Evolutionary conservation across 1,140 invertebrate species (phyloP).

Genomic region (Rhizoglyphus robini): DNA sequence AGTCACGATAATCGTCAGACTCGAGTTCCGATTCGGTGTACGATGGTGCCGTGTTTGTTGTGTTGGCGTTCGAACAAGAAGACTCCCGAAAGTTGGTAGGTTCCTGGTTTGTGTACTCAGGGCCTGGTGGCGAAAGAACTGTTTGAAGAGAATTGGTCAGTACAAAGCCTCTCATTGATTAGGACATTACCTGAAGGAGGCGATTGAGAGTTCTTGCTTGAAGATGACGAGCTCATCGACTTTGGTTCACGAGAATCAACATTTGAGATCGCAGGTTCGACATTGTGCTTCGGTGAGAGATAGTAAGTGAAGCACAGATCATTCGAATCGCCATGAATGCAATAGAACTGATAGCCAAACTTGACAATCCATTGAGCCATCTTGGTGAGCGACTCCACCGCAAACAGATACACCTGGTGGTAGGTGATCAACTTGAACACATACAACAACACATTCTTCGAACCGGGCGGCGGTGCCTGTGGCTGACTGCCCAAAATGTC

Average conservation of each 20-base stretch:
- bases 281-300: neutral
- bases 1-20: constrained; percentile 4
- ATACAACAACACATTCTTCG: neutral
- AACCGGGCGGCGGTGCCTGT: neutral
- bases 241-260: neutral
- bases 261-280: neutral
- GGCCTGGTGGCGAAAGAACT: neutral
- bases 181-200: too few species aligned
- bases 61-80: neutral
- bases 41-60: neutral
- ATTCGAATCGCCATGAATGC: neutral
- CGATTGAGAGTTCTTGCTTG: too few species aligned
- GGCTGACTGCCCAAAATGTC: neutral
- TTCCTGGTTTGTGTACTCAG: neutral
- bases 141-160: neutral
- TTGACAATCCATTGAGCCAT: neutral
- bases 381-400: neutral
- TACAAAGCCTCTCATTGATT: neutral
- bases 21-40: constrained; percentile 1
- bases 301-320: constrained; percentile 13
- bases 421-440: constrained; percentile 7
- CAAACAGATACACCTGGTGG: constrained; percentile 2
- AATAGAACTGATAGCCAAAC: constrained; percentile 8
- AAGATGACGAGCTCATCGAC: neutral
- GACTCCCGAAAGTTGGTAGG: too few species aligned